Base-by-base conservation (phyloP, 2,113 vertebrate species). In the Sardina pilchardus region DNA sequence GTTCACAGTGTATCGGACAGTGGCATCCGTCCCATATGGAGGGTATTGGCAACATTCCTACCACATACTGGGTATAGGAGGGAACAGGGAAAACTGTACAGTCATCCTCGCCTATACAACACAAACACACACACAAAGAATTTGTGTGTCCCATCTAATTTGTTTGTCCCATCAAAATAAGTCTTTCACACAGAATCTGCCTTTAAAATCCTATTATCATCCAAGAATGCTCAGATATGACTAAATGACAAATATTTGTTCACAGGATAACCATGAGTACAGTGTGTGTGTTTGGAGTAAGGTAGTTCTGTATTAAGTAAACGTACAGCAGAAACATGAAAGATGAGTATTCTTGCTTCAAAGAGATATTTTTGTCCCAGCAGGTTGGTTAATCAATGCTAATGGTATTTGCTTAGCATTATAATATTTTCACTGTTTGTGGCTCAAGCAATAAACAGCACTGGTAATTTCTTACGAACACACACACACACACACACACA, bases 401-500 rank as follows among this genome's bases (percentile, higher is more conserved):
- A 34, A 71, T 71, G 1, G n/a, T 71, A 9, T 71, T 71, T 34
- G 30, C n/a, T 30, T 71, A 71, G 63, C 26, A 71, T 34, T 34
- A 30, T 10, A 30, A 1, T 4, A 42, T 71, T 71, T 78, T 78
- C 10, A 78, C 10, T 34, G 5, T 63, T 63, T 63, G 21, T 71
- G 9, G 63, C 63, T 3, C 10, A 30, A 63, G 7, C 21, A 63
- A 21, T 9, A 30, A 26, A 71, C n/a, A 71, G 63, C 63, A 30
- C 63, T 71, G 63, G 26, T 2, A 30, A 30, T 30, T 9, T 71
- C 24, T 4, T n/a, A 63, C 81, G 2, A 19, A 81, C 78, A 17
- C 12, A 53, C 10, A 53, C 48, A 53, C 9, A 50, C 48, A 45
- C 39, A 45, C 30, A 63, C 81, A 34, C 78, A 83, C 85, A 86